Conservation (phyloP, 2,888 invertebrate species). For the Pandemis heparana region DNA sequence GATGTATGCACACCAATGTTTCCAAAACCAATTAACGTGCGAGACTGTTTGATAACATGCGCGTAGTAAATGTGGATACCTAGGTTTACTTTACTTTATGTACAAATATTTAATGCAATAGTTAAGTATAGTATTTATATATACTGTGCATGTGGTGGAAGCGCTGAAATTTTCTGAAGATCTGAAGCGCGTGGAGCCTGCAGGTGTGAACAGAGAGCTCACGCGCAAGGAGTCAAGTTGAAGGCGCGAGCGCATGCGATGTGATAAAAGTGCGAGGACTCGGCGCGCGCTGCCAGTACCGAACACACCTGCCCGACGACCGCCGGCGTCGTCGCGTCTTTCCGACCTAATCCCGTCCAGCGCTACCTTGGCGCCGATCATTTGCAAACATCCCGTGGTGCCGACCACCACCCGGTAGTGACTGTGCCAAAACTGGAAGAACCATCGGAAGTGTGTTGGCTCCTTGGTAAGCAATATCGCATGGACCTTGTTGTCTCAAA, state of each 20-base stretch:
- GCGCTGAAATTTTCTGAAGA: constrained; percentile 10
- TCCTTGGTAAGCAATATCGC: constrained; percentile 3
- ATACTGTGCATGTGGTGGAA: background rate
- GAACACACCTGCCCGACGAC: constrained; percentile 66
- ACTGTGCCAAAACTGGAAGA: constrained; percentile 69
- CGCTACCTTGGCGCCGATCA: constrained; percentile 16
- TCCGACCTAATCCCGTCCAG: constrained; percentile 46
- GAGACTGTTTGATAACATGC: background rate
- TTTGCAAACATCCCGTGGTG: constrained; percentile 25
- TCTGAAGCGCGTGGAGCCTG: constrained; percentile 1
- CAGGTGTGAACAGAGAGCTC: constrained; percentile 12
- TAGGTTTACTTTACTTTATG: constrained; percentile 1
- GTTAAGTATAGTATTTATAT: background rate
- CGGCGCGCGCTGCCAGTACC: constrained; percentile 80
- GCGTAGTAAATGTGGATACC: background rate
- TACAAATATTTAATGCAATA: background rate
- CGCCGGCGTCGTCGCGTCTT: constrained; percentile 66
- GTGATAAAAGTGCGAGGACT: constrained; percentile 77
- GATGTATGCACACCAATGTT: background rate
- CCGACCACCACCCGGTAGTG: constrained; percentile 63
- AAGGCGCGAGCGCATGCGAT: constrained; percentile 75
- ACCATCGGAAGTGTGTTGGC: constrained; percentile 51
- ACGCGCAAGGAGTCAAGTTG: constrained; percentile 72
- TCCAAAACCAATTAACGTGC: constrained; percentile 10
- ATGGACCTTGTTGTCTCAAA: background rate